These are phyloP conservation scores for Oncopodura yosiiana DNA, from an alignment of 1,140 invertebrate species.

Conservation along the genomic window DNA sequence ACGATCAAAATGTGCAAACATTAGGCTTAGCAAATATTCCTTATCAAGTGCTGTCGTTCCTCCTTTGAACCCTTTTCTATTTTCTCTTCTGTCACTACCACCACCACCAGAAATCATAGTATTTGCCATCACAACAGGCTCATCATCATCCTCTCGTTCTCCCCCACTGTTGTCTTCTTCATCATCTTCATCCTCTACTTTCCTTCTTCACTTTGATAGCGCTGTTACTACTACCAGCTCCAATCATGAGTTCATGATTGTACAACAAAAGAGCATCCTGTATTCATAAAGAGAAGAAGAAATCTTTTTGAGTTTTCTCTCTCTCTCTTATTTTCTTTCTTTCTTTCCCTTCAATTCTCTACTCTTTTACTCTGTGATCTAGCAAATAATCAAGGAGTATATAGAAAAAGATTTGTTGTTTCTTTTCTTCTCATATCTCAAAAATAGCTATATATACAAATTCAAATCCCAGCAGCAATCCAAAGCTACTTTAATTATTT, in stretches of 20 bases:
- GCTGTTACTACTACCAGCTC: slow-evolving; percentile 46
- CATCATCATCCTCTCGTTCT: not conserved
- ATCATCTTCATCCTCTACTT: slow-evolving; percentile 45
- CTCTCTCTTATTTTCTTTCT: too few species aligned
- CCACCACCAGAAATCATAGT: not conserved
- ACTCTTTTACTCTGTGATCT: too few species aligned
- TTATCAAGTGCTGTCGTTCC: slow-evolving; percentile 39
- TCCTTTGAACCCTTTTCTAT: not conserved
- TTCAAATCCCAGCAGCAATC: too few species aligned
- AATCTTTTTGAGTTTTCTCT: slow-evolving; percentile 2
- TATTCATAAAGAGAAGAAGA: slow-evolving; percentile 26
- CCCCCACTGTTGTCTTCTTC: slow-evolving; percentile 2
- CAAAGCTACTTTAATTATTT: too few species aligned
- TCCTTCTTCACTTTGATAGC: slow-evolving; percentile 56
- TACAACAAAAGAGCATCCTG: slow-evolving; percentile 63
- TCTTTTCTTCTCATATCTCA: too few species aligned
- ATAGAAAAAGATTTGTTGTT: too few species aligned
- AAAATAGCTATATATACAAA: too few species aligned
- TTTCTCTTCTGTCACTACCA: not conserved
- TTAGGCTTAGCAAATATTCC: slow-evolving; percentile 60
- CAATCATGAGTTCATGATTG: slow-evolving; percentile 57
- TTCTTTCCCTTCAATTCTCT: too few species aligned
- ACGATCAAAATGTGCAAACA: slow-evolving; percentile 66
- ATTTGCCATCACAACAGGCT: not conserved
- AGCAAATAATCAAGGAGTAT: too few species aligned